A percentile compares a stretch with the other conserved stretches of the same genome.
These are phyloP conservation scores for Colletes gigas DNA, from an alignment of 1,140 invertebrate genomes.

Conservation along the genomic window DNA sequence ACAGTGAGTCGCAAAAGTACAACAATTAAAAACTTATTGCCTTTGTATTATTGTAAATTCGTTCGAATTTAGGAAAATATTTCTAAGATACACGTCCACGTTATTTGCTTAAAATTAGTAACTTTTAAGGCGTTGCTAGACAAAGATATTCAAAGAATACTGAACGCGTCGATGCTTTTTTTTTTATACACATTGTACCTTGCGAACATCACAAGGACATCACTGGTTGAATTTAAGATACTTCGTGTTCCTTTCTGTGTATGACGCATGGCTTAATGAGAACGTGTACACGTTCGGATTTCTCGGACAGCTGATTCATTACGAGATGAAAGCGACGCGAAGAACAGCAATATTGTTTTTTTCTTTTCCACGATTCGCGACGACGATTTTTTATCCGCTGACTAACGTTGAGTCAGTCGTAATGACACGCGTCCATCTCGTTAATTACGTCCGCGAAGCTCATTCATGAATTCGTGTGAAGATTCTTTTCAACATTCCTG, in stretches of 20 bases:
- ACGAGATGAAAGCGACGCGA: neutral
- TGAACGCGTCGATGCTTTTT: too few species aligned
- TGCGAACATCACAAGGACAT: neutral
- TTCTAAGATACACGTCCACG: too few species aligned
- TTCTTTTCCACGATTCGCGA: neutral
- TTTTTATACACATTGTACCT: too few species aligned
- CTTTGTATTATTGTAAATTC: too few species aligned
- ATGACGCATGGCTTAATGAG: neutral
- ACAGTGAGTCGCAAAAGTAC: too few species aligned
- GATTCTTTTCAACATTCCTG: neutral
- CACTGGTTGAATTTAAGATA: neutral
- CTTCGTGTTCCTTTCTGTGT: neutral
- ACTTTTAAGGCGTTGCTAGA: too few species aligned
- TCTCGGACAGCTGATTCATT: constrained; percentile 17
- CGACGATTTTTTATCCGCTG: too few species aligned
- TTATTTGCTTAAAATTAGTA: too few species aligned
- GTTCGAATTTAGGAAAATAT: too few species aligned
- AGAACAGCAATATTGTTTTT: neutral
- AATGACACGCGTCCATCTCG: neutral
- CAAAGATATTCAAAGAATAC: too few species aligned
- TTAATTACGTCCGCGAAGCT: neutral
- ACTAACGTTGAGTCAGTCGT: constrained; percentile 18
- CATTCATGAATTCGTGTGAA: constrained; percentile 3
- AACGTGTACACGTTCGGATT: neutral
- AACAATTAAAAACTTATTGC: too few species aligned